phyloP scores from a whole-genome alignment of 1,140 invertebrate species.

The Aleiodes sp. region DNA sequence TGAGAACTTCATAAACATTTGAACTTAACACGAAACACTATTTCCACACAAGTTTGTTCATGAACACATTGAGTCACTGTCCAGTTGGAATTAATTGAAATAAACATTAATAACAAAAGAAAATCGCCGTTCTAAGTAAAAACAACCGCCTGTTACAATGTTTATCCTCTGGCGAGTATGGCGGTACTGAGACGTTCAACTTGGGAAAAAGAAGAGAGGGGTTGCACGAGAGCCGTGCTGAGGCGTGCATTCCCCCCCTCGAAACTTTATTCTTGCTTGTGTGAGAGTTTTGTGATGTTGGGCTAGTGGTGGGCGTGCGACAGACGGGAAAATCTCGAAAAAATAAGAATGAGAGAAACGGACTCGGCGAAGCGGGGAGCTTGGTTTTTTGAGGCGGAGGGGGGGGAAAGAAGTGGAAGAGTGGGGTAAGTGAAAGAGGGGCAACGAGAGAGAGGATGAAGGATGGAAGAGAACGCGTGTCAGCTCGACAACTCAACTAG shows the following conservation, averaged over 20 bases:
- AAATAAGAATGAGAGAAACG: too few relatives aligned
- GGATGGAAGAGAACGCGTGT: conserved; percentile 57
- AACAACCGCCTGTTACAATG: conserved; percentile 38
- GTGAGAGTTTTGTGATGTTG: neutral
- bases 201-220: conserved; percentile 30
- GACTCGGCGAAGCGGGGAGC: conserved; percentile 36
- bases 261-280: neutral
- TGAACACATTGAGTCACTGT: too few relatives aligned
- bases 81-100: too few relatives aligned
- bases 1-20: too few relatives aligned
- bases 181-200: conserved; percentile 57
- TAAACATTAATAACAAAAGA: too few relatives aligned
- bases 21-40: too few relatives aligned
- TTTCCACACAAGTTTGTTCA: too few relatives aligned
- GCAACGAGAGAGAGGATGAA: conserved; percentile 20
- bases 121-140: too few relatives aligned
- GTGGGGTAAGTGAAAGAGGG: conserved; percentile 4
- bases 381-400: neutral
- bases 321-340: conserved; percentile 51
- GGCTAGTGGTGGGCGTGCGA: conserved; percentile 49
- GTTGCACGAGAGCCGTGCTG: conserved; percentile 21
- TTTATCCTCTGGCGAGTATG: conserved; percentile 62
- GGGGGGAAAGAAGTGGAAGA: conserved; percentile 18
- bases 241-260: conserved; percentile 38
- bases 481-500: conserved; percentile 68